Evolutionary conservation across 2,797 vertebrate species (phyloP), one percentile per base, ranked within the genome.

Genomic region (Hoplostethus atlanticus): DNA sequence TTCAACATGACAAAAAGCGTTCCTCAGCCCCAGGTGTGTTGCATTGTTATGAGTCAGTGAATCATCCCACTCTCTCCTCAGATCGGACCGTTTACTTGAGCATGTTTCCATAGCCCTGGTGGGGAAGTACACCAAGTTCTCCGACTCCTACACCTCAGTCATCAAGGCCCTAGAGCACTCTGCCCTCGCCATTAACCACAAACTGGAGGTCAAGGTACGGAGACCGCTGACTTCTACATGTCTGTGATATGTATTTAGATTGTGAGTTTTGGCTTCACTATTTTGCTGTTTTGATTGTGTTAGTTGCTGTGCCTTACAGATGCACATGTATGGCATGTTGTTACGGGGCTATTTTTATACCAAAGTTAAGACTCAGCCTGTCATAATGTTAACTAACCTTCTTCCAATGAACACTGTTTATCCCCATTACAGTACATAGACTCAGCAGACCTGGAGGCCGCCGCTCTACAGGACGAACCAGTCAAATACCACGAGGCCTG

Each of bases 151-250:
- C 1, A 97, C 97, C 0, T 99, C 98, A 0, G 98, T 99, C 73
- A 97, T 99, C 79, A 99, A 99, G 84, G 97, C 98, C 6, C 88
- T 99, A 56, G 97, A 99, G 76, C 98, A 99, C 80, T 98, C 97
- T 3, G 97, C 98, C 5, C 92, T 99, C 52, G 96, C 97, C 40
- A 97, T 99, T 89, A 98, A 97, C 92, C 96, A 97, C 90, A 98
- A 97, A 67, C 90, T 99, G 31, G 96, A 98, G 61, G 96, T 99
- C 81, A 99, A 97, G 96, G 97, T 99, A 80, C 38, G 68, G 10
- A 67, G 16, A 67, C 50, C 28, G 38, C 9, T 48, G 31, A 36
- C 6, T 70, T 69, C 40, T 13, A 28, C 55, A 1, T 56, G 46
- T 15, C 46, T n/a, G 16, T 50, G 17, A 50, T 67, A 64, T 64